Conservation (phyloP, 2,888 invertebrate genomes). For the Monochamus alternatus region DNA sequence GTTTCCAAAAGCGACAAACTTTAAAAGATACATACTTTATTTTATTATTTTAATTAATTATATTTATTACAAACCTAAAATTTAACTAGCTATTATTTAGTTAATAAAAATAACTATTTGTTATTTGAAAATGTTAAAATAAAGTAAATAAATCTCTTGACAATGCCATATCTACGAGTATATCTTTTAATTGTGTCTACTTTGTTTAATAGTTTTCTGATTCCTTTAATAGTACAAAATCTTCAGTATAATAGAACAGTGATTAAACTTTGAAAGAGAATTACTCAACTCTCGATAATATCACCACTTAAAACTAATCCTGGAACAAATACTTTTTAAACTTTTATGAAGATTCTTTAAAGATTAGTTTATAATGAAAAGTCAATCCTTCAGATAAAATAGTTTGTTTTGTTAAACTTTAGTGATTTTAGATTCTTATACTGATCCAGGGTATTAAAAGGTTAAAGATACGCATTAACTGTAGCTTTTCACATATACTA, state of each 20-base stretch:
- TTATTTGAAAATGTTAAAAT: neutral
- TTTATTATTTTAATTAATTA: too few relatives aligned
- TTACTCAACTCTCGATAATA: neutral
- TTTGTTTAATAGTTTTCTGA: too few relatives aligned
- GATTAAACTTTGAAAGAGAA: neutral
- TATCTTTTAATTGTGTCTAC: too few relatives aligned
- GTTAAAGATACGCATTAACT: too few relatives aligned
- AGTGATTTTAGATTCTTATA: neutral
- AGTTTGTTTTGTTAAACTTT: neutral
- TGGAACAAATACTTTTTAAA: neutral
- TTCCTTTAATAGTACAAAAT: too few relatives aligned
- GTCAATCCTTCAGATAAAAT: neutral
- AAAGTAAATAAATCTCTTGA: neutral
- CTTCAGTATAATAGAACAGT: neutral
- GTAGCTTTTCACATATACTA: neutral
- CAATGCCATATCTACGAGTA: too few relatives aligned
- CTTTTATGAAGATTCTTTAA: neutral
- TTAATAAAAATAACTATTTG: too few relatives aligned
- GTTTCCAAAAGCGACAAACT: too few relatives aligned
- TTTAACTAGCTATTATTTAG: too few relatives aligned
- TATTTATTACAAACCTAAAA: too few relatives aligned
- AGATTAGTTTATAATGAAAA: neutral
- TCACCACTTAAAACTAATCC: constrained; percentile 8
- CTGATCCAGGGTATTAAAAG: too few relatives aligned
- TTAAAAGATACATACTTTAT: too few relatives aligned